Evolutionary conservation across 2,797 vertebrate genomes (phyloP).

Genomic region (Schizopygopsis malacanthus): DNA sequence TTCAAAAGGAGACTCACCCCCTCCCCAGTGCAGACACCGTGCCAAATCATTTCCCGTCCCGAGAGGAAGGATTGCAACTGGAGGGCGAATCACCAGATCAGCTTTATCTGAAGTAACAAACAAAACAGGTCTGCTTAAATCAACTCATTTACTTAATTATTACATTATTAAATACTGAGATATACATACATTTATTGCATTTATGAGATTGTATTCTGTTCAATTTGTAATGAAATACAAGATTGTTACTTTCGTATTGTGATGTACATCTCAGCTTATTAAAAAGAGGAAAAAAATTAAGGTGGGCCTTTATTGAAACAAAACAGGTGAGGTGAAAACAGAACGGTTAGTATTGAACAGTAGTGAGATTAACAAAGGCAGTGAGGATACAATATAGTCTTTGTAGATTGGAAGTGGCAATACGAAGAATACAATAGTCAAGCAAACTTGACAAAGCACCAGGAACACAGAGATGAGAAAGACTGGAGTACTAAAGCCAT

Average conservation of each 20-base stretch:
- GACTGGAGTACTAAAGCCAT: too few species aligned
- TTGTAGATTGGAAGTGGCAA: too few species aligned
- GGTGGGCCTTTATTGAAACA: background rate
- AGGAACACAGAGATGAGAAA: too few species aligned
- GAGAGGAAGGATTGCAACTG: conserved; percentile 87
- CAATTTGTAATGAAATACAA: too few species aligned
- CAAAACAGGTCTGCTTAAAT: background rate
- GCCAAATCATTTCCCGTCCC: conserved; percentile 94
- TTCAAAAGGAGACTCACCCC: conserved; percentile 76
- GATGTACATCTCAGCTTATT: too few species aligned
- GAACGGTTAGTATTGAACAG: too few species aligned
- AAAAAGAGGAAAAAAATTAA: background rate
- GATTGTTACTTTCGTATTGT: too few species aligned
- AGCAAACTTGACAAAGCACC: too few species aligned
- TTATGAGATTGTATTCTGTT: background rate
- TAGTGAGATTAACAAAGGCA: too few species aligned
- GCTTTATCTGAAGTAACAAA: conserved; percentile 81
- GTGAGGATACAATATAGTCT: too few species aligned
- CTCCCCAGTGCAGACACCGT: conserved; percentile 91
- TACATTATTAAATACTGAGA: background rate
- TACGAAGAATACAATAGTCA: too few species aligned
- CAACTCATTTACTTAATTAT: background rate
- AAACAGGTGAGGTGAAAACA: background rate
- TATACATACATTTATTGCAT: background rate
- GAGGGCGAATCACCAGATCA: conserved; percentile 78